Conservation (phyloP, 1,140 invertebrate species). For the Drosophila repleta region DNA sequence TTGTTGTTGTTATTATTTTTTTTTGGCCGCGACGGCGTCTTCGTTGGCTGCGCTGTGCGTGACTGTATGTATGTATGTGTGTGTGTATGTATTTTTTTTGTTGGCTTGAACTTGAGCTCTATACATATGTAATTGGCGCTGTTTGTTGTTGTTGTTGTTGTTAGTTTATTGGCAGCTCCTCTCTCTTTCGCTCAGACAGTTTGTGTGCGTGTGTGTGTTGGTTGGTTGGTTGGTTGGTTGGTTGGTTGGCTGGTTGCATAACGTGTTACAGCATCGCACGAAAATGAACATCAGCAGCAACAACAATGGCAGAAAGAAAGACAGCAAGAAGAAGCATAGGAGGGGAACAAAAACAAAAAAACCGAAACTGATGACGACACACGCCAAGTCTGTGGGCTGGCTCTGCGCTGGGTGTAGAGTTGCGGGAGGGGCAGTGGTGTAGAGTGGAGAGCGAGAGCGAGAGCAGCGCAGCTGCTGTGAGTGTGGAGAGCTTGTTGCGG, state of each 20-base stretch:
- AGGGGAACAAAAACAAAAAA: constrained; percentile 37
- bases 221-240: constrained; percentile 15
- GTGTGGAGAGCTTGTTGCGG: constrained; percentile 25
- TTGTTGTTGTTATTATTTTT: constrained; percentile 15
- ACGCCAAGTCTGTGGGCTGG: constrained; percentile 37
- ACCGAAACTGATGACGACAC: constrained; percentile 74
- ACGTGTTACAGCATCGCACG: constrained; percentile 81
- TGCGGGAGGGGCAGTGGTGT: background rate
- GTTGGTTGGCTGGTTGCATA: constrained; percentile 67
- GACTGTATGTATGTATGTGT: constrained; percentile 12
- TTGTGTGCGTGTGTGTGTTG: constrained; percentile 40
- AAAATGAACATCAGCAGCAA: constrained; percentile 55
- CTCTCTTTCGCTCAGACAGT: constrained; percentile 40
- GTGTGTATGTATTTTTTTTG: constrained; percentile 35
- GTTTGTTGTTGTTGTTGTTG: constrained; percentile 45
- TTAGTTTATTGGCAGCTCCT: constrained; percentile 33
- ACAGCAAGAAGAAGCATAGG: constrained; percentile 16
- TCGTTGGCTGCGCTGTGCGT: constrained; percentile 13
- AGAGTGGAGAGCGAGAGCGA: background rate
- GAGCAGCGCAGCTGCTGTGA: constrained; percentile 26
- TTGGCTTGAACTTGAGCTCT: constrained; percentile 84
- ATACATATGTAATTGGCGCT: constrained; percentile 81
- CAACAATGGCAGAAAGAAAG: constrained; percentile 41
- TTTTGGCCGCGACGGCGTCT: constrained; percentile 12
- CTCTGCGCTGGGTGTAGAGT: background rate